These are phyloP conservation scores for Megastigmus dorsalis DNA, from an alignment of 2,888 invertebrate genomes.

Conservation along the genomic window DNA sequence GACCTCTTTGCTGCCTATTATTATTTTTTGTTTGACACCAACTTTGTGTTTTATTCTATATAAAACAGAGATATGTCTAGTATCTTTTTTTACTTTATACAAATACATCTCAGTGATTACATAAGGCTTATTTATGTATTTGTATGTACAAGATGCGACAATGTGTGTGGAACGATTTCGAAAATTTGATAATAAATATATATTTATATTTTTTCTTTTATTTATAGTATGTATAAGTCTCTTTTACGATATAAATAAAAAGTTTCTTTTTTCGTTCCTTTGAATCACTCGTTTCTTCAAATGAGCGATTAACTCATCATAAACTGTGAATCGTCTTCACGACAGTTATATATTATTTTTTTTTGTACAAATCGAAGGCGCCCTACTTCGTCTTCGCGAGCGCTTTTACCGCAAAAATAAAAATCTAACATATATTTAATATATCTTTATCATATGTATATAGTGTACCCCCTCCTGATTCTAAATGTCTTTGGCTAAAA, in stretches of 20 bases:
- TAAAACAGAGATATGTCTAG: conserved; percentile 42
- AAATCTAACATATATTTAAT: conserved; percentile 18
- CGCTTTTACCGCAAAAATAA: conserved; percentile 20
- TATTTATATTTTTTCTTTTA: conserved; percentile 31
- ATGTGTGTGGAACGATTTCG: conserved; percentile 25
- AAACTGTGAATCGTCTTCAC: conserved; percentile 14
- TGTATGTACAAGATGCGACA: conserved; percentile 34
- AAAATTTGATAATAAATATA: conserved; percentile 41
- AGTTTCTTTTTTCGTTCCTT: conserved; percentile 9
- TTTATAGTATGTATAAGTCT: conserved; percentile 47
- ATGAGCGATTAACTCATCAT: background rate
- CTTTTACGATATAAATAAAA: conserved; percentile 48
- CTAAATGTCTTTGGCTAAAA: conserved; percentile 54
- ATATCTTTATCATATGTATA: conserved; percentile 21
- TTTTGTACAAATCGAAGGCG: conserved; percentile 60
- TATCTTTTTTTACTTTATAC: conserved; percentile 30
- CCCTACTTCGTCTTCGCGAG: conserved; percentile 25
- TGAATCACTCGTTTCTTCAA: background rate
- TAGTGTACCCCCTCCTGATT: conserved; percentile 34
- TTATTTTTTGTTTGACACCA: conserved; percentile 31
- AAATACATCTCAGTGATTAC: conserved; percentile 39
- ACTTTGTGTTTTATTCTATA: conserved; percentile 9
- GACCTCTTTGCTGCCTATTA: conserved; percentile 21
- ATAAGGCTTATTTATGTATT: conserved; percentile 32
- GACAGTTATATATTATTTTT: conserved; percentile 49